These are phyloP conservation scores for Mirounga angustirostris DNA, from an alignment of 2,113 vertebrate genomes.

Conservation along the genomic window DNA sequence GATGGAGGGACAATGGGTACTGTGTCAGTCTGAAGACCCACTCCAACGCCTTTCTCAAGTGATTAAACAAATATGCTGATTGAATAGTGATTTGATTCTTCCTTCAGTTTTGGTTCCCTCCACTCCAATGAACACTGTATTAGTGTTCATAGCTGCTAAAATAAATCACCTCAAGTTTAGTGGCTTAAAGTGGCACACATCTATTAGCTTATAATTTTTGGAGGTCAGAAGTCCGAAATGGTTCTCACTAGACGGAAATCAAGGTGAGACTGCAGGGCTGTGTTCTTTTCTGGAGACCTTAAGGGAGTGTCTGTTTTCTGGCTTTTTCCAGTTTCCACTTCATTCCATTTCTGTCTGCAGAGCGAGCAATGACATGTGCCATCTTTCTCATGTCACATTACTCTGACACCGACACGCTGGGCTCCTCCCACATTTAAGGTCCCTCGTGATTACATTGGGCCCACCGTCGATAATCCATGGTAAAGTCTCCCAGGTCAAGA, in stretches of 20 bases:
- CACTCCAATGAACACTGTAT: background rate
- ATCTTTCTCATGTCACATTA: background rate
- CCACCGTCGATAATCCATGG: background rate
- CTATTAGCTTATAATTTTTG: background rate
- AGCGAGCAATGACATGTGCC: background rate
- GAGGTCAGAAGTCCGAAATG: background rate
- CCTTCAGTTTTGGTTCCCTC: background rate
- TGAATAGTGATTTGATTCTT: background rate
- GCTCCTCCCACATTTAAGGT: background rate
- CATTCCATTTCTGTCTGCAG: background rate
- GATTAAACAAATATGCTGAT: background rate
- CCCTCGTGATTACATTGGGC: background rate
- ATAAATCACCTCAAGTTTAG: background rate
- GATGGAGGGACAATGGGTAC: background rate
- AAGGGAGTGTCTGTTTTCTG: background rate
- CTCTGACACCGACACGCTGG: background rate
- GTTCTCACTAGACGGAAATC: background rate
- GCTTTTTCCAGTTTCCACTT: background rate
- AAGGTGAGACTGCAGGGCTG: background rate
- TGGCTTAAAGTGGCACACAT: background rate
- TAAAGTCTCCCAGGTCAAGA: background rate
- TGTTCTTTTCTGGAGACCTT: background rate
- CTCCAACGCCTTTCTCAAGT: background rate
- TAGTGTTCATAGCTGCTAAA: background rate
- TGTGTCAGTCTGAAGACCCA: background rate